Evolutionary conservation across 2,113 vertebrate genomes (phyloP).

Genomic region (Corythoichthys intestinalis): DNA sequence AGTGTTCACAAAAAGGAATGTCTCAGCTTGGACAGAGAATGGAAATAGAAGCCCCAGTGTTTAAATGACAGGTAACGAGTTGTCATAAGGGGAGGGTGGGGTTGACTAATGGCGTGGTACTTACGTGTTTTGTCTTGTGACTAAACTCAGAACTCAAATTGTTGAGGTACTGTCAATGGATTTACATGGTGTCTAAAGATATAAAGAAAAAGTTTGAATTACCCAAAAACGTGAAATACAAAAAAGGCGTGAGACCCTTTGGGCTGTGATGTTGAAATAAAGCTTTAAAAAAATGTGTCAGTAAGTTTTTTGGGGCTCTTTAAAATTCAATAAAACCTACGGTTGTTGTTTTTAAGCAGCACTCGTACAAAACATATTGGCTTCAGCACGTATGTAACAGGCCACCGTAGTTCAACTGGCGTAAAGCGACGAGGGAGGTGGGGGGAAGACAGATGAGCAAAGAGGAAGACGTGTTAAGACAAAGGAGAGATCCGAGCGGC

Average conservation of each 20-base stretch:
- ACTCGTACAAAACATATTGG: conserved; percentile 1
- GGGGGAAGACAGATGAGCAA: conserved; percentile 2
- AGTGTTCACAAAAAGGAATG: conserved; percentile 48
- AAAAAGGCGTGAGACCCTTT: not conserved
- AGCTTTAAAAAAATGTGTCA: not conserved
- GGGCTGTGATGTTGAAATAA: not conserved
- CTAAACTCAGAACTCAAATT: not conserved
- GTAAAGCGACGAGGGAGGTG: not conserved
- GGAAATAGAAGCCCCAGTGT: conserved; percentile 19
- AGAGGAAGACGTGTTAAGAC: conserved; percentile 31
- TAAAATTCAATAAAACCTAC: conserved; percentile 35
- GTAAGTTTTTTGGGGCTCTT: not conserved
- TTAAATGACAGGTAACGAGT: conserved; percentile 25
- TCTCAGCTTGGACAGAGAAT: conserved; percentile 22
- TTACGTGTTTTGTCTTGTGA: not conserved
- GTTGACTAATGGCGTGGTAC: not conserved
- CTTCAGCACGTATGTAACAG: conserved; percentile 22
- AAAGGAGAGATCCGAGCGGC: conserved; percentile 62
- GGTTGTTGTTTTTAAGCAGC: not conserved
- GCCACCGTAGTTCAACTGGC: conserved; percentile 24
- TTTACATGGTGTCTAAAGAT: not conserved
- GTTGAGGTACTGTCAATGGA: not conserved
- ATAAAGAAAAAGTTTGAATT: too few relatives aligned
- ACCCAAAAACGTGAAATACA: not conserved
- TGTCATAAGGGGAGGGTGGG: not conserved